Conservation (phyloP, 2,888 invertebrate species). For the Teinopalpus imperialis region DNA sequence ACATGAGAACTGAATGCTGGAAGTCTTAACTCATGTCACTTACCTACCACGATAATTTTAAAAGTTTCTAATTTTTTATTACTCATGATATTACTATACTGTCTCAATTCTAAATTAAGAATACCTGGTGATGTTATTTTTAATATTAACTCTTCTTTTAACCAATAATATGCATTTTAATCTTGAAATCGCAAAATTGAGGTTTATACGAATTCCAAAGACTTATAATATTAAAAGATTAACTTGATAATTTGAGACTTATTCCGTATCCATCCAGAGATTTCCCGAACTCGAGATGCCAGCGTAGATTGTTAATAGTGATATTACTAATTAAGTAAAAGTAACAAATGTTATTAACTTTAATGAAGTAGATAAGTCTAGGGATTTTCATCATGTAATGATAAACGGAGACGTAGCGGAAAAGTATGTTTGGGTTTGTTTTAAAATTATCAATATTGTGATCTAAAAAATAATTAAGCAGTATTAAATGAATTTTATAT, state of each 20-base stretch:
- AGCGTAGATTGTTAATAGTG: conserved; percentile 80
- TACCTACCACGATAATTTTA: no score
- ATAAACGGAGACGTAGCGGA: conserved; percentile 36
- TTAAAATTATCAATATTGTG: conserved; percentile 35
- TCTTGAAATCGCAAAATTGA: no score
- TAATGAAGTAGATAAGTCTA: conserved; percentile 70
- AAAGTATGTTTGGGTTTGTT: conserved; percentile 43
- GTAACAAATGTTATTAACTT: conserved; percentile 77
- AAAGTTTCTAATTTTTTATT: no score
- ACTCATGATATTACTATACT: no score
- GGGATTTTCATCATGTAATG: conserved; percentile 71
- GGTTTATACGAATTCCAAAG: no score
- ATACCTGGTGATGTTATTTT: no score
- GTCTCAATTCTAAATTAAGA: no score
- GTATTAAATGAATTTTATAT: conserved; percentile 50
- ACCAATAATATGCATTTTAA: no score
- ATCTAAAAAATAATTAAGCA: conserved; percentile 52
- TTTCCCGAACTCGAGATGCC: conserved; percentile 62
- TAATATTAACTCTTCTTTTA: no score
- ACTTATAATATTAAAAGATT: no score
- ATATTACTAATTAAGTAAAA: conserved; percentile 76
- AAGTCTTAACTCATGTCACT: not conserved
- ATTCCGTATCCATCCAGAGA: conserved; percentile 8
- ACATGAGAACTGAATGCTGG: not conserved
- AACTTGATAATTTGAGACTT: no score